Evolutionary conservation across 2,113 vertebrate species (phyloP).

Genomic region (Lathamus discolor): DNA sequence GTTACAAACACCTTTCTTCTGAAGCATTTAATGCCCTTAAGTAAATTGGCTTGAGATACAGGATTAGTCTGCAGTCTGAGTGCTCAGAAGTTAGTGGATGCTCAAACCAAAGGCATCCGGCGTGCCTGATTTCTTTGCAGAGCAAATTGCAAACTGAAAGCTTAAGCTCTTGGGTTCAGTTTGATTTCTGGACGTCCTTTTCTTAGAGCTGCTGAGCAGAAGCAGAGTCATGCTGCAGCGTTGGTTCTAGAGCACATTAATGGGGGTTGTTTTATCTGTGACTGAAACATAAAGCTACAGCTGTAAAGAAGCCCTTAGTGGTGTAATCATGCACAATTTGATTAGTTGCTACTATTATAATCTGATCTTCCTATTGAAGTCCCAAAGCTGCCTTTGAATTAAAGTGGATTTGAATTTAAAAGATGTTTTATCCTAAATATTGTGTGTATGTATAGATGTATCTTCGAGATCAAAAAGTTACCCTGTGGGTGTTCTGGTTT

Average conservation of each 20-base stretch:
- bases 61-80: not conserved
- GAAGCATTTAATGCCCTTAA: not conserved
- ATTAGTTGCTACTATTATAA: not conserved
- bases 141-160: not conserved
- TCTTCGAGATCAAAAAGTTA: not conserved
- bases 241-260: not conserved
- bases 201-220: not conserved
- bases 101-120: not conserved
- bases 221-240: not conserved
- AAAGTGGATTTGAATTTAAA: not conserved
- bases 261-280: not conserved
- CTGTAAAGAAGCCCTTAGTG: not conserved
- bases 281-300: not conserved
- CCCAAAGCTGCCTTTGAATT: not conserved
- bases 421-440: not conserved
- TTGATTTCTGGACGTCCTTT: not conserved
- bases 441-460: not conserved
- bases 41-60: not conserved
- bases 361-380: not conserved
- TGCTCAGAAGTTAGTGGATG: not conserved
- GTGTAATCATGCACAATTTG: not conserved
- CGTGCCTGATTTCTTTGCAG: not conserved
- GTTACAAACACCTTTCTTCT: not conserved
- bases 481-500: not conserved
- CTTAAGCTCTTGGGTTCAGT: not conserved